Percentiles rank a stretch among this genome's conserved stretches.
These are phyloP conservation scores for Lissocephala sabroskyi DNA, from an alignment of 2,888 invertebrate genomes.

Conservation along the genomic window DNA sequence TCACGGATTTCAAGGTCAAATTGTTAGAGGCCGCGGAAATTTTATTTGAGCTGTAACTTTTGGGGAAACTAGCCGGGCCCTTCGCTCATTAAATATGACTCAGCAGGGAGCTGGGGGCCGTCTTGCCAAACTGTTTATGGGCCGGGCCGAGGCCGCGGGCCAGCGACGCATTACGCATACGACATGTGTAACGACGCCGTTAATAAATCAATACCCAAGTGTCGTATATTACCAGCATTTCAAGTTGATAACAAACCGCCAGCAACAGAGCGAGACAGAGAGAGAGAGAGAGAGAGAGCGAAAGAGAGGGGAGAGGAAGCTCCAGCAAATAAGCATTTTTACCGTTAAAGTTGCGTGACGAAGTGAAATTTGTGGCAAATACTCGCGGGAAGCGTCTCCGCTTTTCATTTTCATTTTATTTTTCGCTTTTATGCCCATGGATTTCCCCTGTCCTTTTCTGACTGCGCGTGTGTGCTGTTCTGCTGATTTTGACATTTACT, in stretches of 20 bases:
- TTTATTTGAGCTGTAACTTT: too few species aligned
- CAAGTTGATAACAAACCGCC: slow-evolving; percentile 57
- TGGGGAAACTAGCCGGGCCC: too few species aligned
- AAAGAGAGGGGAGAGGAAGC: too few species aligned
- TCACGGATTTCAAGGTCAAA: too few species aligned
- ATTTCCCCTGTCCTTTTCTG: slow-evolving; percentile 11
- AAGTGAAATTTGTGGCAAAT: background rate
- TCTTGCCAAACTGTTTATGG: background rate
- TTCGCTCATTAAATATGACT: background rate
- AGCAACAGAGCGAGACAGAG: too few species aligned
- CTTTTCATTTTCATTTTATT: too few species aligned
- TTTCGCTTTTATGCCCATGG: slow-evolving; percentile 4
- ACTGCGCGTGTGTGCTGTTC: slow-evolving; percentile 7
- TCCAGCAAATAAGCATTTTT: slow-evolving; percentile 51
- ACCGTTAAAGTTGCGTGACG: slow-evolving; percentile 60
- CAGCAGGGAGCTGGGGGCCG: background rate
- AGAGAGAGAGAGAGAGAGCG: too few species aligned
- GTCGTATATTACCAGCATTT: slow-evolving; percentile 52
- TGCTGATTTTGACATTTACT: slow-evolving; percentile 25
- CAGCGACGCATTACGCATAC: slow-evolving; percentile 25
- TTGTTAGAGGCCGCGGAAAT: too few species aligned
- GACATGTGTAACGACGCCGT: slow-evolving; percentile 33
- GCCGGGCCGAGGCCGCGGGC: background rate
- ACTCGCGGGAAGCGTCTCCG: slow-evolving; percentile 9
- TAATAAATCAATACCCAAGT: slow-evolving; percentile 56